These are phyloP conservation scores for Hirtodrosophila duncani DNA, from an alignment of 2,888 invertebrate genomes.

Conservation along the genomic window DNA sequence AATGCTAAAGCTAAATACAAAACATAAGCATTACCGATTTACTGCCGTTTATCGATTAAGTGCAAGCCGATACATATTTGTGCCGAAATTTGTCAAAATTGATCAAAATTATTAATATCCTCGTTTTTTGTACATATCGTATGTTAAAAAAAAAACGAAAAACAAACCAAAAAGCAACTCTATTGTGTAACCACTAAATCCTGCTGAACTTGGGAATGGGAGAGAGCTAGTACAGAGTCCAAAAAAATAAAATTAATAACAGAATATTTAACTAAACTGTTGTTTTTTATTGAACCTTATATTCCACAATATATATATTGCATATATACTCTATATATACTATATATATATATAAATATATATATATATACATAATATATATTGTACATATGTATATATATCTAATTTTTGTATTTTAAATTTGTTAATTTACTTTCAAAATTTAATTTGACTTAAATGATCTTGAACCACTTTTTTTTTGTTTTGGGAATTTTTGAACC, in stretches of 20 bases:
- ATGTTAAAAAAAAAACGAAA: conserved; percentile 23
- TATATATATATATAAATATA: too few species aligned
- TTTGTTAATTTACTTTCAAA: conserved; percentile 30
- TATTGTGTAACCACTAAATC: conserved; percentile 62
- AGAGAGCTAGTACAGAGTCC: conserved; percentile 78
- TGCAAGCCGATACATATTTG: conserved; percentile 33
- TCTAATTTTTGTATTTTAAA: conserved; percentile 10
- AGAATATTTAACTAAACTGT: conserved; percentile 16
- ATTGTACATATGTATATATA: conserved; percentile 10
- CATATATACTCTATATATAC: too few species aligned
- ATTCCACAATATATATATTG: too few species aligned
- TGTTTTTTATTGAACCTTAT: conserved; percentile 43
- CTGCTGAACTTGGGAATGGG: conserved; percentile 79
- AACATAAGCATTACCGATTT: conserved; percentile 45
- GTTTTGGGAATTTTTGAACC: conserved; percentile 27
- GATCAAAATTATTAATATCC: conserved; percentile 15
- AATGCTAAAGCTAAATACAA: conserved; percentile 70
- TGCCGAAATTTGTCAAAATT: conserved; percentile 29
- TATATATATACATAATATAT: conserved; percentile 19
- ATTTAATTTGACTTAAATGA: conserved; percentile 16
- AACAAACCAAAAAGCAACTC: conserved; percentile 36
- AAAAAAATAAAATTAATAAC: conserved; percentile 36
- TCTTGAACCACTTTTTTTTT: conserved; percentile 14
- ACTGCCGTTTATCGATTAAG: conserved; percentile 43
- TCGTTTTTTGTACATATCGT: conserved; percentile 10